These are phyloP conservation scores for Drosophila miranda DNA, from an alignment of 1,140 invertebrate species.

Conservation along the genomic window DNA sequence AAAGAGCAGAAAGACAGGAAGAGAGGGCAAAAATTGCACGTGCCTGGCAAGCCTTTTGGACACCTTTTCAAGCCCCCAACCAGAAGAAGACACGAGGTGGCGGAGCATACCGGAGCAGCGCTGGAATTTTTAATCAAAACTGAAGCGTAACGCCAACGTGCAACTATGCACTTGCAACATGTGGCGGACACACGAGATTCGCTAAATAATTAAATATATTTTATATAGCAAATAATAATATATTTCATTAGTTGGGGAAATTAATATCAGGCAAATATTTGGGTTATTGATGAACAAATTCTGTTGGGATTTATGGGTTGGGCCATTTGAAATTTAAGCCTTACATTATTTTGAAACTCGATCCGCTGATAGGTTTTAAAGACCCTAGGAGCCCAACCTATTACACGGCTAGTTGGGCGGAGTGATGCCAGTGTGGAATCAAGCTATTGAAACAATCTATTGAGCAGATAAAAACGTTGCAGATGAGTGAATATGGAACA, in stretches of 20 bases:
- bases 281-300: slow-evolving; percentile 23
- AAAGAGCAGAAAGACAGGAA: slow-evolving; percentile 4
- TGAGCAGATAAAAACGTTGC: too few species aligned
- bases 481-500: too few species aligned
- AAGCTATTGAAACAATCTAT: too few species aligned
- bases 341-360: too few species aligned
- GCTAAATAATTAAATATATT: slow-evolving; percentile 22
- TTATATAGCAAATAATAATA: slow-evolving; percentile 37
- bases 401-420: too few species aligned
- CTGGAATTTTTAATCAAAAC: slow-evolving; percentile 74
- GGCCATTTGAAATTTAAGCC: not conserved
- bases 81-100: too few species aligned
- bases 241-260: not conserved
- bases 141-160: slow-evolving; percentile 32
- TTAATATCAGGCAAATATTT: slow-evolving; percentile 25
- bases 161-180: slow-evolving; percentile 55
- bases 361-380: too few species aligned
- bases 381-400: too few species aligned
- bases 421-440: too few species aligned
- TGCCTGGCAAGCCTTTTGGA: slow-evolving; percentile 42
- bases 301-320: not conserved
- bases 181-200: slow-evolving; percentile 12
- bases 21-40: slow-evolving; percentile 30
- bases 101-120: slow-evolving; percentile 12
- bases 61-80: slow-evolving; percentile 29